Conservation (phyloP, 2,888 invertebrate genomes). For the Rhamnusium bicolor region DNA sequence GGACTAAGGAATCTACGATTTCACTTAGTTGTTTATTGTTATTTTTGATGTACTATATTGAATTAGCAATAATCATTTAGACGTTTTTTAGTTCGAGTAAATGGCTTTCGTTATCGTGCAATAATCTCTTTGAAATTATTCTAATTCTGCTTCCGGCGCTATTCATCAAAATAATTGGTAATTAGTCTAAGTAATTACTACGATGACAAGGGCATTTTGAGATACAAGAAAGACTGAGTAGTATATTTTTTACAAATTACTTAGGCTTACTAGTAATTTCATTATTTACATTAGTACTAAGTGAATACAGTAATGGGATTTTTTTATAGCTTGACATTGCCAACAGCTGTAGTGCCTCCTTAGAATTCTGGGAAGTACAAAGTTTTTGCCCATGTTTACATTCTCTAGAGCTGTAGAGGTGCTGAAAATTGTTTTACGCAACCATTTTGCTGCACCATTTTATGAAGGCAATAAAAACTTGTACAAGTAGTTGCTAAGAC, state of each 20-base stretch:
- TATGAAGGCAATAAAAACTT: not conserved
- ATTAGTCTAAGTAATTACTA: constrained; percentile 20
- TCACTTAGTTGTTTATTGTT: constrained; percentile 19
- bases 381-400: not conserved
- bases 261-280: not conserved
- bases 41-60: not conserved
- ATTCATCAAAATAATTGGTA: constrained; percentile 20
- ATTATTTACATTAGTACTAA: not conserved
- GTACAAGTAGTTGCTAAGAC: not conserved
- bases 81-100: not conserved
- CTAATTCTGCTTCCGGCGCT: constrained; percentile 12
- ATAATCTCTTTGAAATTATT: constrained; percentile 11
- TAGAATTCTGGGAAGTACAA: not conserved
- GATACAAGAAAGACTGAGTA: not conserved
- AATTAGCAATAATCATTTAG: constrained; percentile 17
- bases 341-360: not conserved
- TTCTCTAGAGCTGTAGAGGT: not conserved
- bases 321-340: not conserved
- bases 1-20: not conserved
- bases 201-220: constrained; percentile 3
- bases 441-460: not conserved
- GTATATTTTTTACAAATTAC: not conserved
- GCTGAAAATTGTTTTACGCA: not conserved
- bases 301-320: not conserved
- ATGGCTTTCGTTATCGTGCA: constrained; percentile 19